Conservation (phyloP, 1,140 invertebrate genomes). For the Neoseiulus cucumeris region DNA sequence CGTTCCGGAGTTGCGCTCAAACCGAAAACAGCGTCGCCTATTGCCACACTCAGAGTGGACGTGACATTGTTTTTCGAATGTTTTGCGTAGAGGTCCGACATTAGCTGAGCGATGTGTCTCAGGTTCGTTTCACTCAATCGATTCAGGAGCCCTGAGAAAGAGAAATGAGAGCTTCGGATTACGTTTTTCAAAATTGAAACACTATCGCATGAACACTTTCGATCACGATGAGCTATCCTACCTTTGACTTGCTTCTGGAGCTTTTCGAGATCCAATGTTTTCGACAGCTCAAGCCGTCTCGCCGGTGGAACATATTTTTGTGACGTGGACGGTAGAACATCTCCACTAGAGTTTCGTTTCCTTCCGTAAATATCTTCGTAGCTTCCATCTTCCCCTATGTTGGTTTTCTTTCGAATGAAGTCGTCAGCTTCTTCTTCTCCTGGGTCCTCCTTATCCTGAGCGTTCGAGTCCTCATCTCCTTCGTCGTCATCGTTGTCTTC, state of each 20-base stretch:
- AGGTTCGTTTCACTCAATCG: constrained; percentile 62
- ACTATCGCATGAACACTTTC: not conserved
- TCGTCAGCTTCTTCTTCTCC: constrained; percentile 12
- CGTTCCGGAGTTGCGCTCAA: constrained; percentile 43
- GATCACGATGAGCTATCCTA: constrained; percentile 31
- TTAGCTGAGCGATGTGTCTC: constrained; percentile 48
- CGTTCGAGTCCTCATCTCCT: constrained; percentile 19
- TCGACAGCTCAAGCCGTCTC: constrained; percentile 35
- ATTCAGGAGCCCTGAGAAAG: not conserved
- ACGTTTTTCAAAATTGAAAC: too few relatives aligned
- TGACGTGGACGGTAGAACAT: constrained; percentile 38
- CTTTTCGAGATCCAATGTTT: constrained; percentile 36
- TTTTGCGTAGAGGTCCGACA: constrained; percentile 29
- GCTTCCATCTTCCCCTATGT: constrained; percentile 22
- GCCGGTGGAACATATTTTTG: constrained; percentile 64
- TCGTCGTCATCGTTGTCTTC: constrained; percentile 19
- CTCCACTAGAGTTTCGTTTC: constrained; percentile 52
- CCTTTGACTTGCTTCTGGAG: constrained; percentile 64
- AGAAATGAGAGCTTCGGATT: too few relatives aligned
- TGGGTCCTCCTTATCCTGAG: constrained; percentile 18
- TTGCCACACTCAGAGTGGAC: not conserved
- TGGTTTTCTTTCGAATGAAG: constrained; percentile 14
- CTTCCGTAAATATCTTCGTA: constrained; percentile 91
- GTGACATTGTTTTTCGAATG: constrained; percentile 22
- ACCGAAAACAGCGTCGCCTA: not conserved